Evolutionary conservation across 1,140 invertebrate species (phyloP).

Genomic region (Pogonomyrmex barbatus): DNA sequence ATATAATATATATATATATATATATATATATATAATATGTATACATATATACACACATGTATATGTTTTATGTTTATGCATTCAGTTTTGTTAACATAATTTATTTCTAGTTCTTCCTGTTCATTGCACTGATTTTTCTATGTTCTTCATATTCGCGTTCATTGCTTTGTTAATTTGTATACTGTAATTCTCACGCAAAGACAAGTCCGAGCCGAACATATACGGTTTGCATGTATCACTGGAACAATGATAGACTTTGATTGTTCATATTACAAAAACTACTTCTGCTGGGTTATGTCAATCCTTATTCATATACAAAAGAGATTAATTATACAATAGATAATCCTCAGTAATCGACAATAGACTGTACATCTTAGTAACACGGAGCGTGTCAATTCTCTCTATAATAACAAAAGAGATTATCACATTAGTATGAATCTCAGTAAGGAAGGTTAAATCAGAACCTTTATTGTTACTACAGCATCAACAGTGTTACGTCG

Average conservation of each 20-base stretch:
- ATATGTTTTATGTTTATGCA: slow-evolving; percentile 16
- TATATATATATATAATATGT: background rate
- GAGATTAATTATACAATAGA: slow-evolving; percentile 73
- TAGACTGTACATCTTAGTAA: slow-evolving; percentile 70
- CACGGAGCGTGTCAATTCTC: slow-evolving; percentile 62
- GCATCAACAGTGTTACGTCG: slow-evolving; percentile 80
- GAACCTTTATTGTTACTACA: slow-evolving; percentile 83
- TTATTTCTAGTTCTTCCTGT: slow-evolving; percentile 31
- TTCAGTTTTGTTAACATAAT: slow-evolving; percentile 53
- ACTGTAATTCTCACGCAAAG: slow-evolving; percentile 53
- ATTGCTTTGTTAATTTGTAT: slow-evolving; percentile 37
- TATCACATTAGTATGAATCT: slow-evolving; percentile 75
- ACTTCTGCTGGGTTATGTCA: slow-evolving; percentile 67
- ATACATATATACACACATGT: slow-evolving; percentile 1
- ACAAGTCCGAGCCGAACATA: slow-evolving; percentile 68
- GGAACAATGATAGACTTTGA: slow-evolving; percentile 72
- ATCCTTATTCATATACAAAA: slow-evolving; percentile 75
- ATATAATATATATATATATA: no score
- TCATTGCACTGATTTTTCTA: background rate
- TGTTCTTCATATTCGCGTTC: background rate
- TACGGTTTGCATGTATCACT: slow-evolving; percentile 64
- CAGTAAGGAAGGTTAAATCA: slow-evolving; percentile 80
- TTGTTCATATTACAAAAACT: slow-evolving; percentile 75
- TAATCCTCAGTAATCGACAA: slow-evolving; percentile 68
- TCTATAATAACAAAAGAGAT: slow-evolving; percentile 72